Base-by-base conservation (phyloP, 2,113 vertebrate species). In the Enhydra lutris region DNA sequence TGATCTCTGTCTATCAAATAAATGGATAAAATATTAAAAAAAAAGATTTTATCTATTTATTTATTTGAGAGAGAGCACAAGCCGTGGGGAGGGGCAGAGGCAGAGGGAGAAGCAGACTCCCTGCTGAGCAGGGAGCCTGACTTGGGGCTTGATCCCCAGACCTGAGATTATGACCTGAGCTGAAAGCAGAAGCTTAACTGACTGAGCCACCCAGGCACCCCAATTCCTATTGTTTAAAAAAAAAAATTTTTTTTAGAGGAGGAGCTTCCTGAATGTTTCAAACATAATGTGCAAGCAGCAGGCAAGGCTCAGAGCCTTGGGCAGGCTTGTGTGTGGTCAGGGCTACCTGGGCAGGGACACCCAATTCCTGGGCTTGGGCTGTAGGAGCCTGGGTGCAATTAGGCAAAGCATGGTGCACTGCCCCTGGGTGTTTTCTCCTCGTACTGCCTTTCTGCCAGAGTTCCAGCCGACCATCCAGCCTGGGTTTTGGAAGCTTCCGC, bases 401-500 rank as follows among this genome's bases (percentile, higher is more conserved):
- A 14, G 34, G 34, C n/a, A 12, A 2, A 3, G 50, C 4, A 3
- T 1, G 20, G 67, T 34, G 15, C 17, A 21, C 47, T 9, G n/a
- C 59, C 17, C 9, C 31, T 24, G 47, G 47, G 31, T 29, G 34
- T n/a, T 5, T 76, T 24, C 36, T 12, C n/a, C 42, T 6, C 8
- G 23, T n/a, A 45, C 1, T 63, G 42, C 61, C 80, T 57, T 36
- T 59, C 71, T 78, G 59, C 34, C 98, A 99, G 99, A 99, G 97
- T 99, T 99, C 82, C 98, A 98, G 96, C 99, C 99, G 0, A 92
- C 98, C 88, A 81, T 99, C 81, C 98, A 97, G 2, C 98, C 98
- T 34, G 98, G 96, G 2, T 99, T 99, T 97, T 99, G 99, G 99
- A 93, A 98, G 90, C 69, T 99, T 83, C 99, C 99, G 1, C 97